Base-by-base conservation (phyloP, 2,113 vertebrate species). In the Falco punctatus region DNA sequence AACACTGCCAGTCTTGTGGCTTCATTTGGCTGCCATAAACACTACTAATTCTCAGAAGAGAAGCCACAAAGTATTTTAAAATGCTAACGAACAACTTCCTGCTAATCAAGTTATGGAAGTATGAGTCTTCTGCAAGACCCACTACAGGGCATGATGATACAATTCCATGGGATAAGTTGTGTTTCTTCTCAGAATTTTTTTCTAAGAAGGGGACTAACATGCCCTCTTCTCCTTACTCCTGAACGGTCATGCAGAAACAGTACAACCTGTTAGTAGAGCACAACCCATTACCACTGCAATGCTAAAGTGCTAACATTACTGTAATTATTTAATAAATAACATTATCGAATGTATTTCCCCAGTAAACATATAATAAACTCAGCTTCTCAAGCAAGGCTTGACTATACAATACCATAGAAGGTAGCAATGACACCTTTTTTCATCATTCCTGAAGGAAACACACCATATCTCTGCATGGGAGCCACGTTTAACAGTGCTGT, bases 31-130 rank as follows among this genome's bases (percentile, higher is more conserved):
- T 88, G 67, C 86, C 57, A 42, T 46, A n/a, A 80, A 42, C 66
- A 51, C 23, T 21, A 51, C 14, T 67, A 49, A 46, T 42, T 62
- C 62, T 69, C 54, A 70, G 32, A 93, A 77, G 22, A 83, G 30
- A 88, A 88, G 46, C 79, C 75, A 93, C 20, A 35, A 83, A 40
- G 7, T 48, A 48, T 88, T 95, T 88, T 57, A 66, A 90, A 94
- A 66, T 57, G 22, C 51, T 72, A 33, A 71, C 89, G 67, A 92
- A 93, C 55, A 69, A 52, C 69, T 96, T 93, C 92, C 85, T 93
- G 54, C 28, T 80, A 44, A 86, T 90, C 5, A 23, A 65, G 33
- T 44, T 80, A 61, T 1, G 11, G 79, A 94, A 88, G 38, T 5
- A 1, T 21, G 64, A 70, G 15, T 59, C 42, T 73, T 73, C 42